Base-by-base conservation (phyloP, 2,113 vertebrate genomes). In the Gnathonemus echidnorhynchus region DNA sequence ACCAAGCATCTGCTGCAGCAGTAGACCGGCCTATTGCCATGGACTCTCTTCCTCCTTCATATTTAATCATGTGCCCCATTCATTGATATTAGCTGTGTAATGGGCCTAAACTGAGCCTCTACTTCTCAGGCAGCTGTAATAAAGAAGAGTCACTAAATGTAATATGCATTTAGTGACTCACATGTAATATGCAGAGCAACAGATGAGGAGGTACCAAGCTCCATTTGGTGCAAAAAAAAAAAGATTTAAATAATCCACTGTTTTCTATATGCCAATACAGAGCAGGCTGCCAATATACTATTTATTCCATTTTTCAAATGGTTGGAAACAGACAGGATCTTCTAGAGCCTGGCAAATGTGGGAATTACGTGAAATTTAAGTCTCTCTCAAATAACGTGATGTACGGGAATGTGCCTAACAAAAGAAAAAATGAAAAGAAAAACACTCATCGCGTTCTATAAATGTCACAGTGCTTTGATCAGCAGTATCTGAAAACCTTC, bases 61-160 rank as follows among this genome's bases (percentile, higher is more conserved):
- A 35, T 80, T 80, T 42, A 39, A 80, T 80, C 1, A 39, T 42
- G 31, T 80, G 31, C 74, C 74, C 19, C 74, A 80, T 80, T 80
- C 35, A 80, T 80, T 80, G 74, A 80, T 42, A 80, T 80, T 80
- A 70, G 62, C 62, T 80, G 74, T 80, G 74, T 42, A 70, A 70
- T 70, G 62, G 62, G 35, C 31, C 3, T 66, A 66, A 66, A 66
- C 62, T 31, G 62, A 66, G 62, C 10, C 35, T 42, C 13, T 77
- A 35, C 31, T 42, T 39, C 70, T 42, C 35, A 35, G 13, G 70
- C 70, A 77, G 27, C 70, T 1, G 35, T 17, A 77, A 77, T 77
- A 19, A 58, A 58, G 35, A 77, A n/a, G 31, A 13, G 10, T 77
- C 31, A 77, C 13, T 77, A 39, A 39, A 77, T 42, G 39, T 42